Evolutionary conservation across 1,140 invertebrate species (phyloP).

Genomic region (Zaprionus tsacasi): DNA sequence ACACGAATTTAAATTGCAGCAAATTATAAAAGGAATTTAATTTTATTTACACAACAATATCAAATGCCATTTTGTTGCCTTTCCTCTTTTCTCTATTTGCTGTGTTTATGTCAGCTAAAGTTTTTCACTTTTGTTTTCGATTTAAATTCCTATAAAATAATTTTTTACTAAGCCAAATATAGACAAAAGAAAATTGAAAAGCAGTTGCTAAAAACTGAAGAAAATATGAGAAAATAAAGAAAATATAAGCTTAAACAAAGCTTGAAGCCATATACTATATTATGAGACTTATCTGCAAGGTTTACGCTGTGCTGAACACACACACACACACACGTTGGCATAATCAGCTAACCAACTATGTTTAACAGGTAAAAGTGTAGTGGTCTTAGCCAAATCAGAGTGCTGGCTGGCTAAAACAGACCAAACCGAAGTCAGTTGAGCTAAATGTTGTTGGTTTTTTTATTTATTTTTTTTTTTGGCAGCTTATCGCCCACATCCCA

Average conservation of each 20-base stretch:
- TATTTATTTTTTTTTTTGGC: slow-evolving; percentile 40
- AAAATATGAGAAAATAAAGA: not conserved
- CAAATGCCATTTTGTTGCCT: not conserved
- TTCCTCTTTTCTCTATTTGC: not conserved
- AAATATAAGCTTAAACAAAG: slow-evolving; percentile 53
- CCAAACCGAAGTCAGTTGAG: slow-evolving; percentile 30
- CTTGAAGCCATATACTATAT: slow-evolving; percentile 60
- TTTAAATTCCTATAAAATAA: slow-evolving; percentile 1
- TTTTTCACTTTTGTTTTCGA: not conserved
- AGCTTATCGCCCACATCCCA: slow-evolving; percentile 7
- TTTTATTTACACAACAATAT: not conserved
- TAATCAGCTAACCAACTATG: slow-evolving; percentile 67
- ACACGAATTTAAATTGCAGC: slow-evolving; percentile 21
- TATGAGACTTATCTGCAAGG: slow-evolving; percentile 68
- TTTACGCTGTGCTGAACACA: slow-evolving; percentile 74
- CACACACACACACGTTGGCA: too few relatives aligned
- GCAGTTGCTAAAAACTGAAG: slow-evolving; percentile 4
- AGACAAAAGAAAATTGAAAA: slow-evolving; percentile 17
- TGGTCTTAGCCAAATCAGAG: slow-evolving; percentile 53
- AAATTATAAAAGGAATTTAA: slow-evolving; percentile 20
- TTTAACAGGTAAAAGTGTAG: slow-evolving; percentile 49
- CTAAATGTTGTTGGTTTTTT: slow-evolving; percentile 59
- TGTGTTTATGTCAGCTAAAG: not conserved
- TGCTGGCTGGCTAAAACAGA: slow-evolving; percentile 32
- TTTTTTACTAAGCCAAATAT: not conserved